Base-by-base conservation (phyloP, 2,113 vertebrate species). In the Daphoenositta chrysoptera region DNA sequence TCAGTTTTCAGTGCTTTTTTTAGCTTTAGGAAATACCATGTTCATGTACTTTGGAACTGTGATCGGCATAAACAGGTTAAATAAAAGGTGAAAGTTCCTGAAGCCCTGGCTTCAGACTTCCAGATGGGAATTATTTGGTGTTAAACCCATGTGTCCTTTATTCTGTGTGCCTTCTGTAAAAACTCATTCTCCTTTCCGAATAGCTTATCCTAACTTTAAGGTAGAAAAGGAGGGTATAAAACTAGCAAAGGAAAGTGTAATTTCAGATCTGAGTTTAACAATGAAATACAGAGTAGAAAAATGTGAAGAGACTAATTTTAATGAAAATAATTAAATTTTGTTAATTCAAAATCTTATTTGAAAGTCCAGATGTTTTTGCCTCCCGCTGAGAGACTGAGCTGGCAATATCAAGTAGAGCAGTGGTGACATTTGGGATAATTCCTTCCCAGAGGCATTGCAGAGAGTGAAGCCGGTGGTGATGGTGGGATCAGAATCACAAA, bases 121-220 rank as follows among this genome's bases (percentile, higher is more conserved):
- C 93, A 92, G 76, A 92, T 90, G 94, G 72, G 79, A 96, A 60
- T 95, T 92, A 80, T 70, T 84, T 89, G 93, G 51, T 89, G 83
- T 48, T 94, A 89, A 91, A 83, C 5, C 58, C 60, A 30, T 5
- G 37, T 47, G 45, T 70, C 63, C 89, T 93, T 71, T 75, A 24
- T 76, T 87, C 45, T 70, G 48, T 47, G 42, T 56, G 65, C 80
- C 35, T 51, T 80, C 16, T 19, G 35, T 58, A 42, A 72, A 70
- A 85, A 37, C 58, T 40, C 10, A 14, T 45, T 77, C 70, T 86
- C n/a, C 50, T 73, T 84, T 76, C 28, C 16, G 9, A 90, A 42
- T 1, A 45, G 71, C 42, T 50, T 58, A 20, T 66, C 72, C 37
- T 47, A 78, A 48, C 45, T 23, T 37, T 17, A 51, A 54, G 21